These are phyloP conservation scores for Beroe forskalii DNA, from an alignment of 37 sponge, comb jelly and placozoan genomes.

Conservation along the genomic window DNA sequence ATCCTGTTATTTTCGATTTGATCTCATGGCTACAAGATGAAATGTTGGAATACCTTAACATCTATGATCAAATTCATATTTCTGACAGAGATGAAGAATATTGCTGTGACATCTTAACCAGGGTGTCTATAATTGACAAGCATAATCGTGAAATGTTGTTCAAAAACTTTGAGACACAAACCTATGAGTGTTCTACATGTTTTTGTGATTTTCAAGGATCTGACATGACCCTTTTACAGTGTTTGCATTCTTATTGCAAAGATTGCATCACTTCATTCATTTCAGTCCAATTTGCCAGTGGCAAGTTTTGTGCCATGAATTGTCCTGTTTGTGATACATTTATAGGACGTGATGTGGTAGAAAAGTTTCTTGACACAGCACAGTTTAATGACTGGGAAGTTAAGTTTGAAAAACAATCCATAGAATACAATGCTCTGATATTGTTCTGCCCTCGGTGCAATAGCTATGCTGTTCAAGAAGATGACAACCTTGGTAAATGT, in stretches of 20 bases:
- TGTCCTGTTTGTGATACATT: slow-evolving; percentile 18
- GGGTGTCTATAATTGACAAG: not conserved
- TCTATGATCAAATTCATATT: slow-evolving; percentile 14
- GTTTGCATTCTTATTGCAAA: not conserved
- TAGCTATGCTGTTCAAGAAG: slow-evolving; percentile 17
- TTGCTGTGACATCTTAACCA: slow-evolving; percentile 15
- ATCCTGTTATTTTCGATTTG: slow-evolving; percentile 22
- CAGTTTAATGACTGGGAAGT: not conserved
- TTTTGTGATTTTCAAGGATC: slow-evolving; percentile 23
- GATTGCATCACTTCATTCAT: not conserved
- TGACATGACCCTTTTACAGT: not conserved
- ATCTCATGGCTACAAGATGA: slow-evolving; percentile 42
- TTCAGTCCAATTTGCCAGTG: not conserved
- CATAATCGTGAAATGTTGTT: not conserved
- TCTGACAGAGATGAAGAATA: not conserved
- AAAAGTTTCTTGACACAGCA: not conserved
- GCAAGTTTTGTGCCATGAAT: slow-evolving; percentile 2
- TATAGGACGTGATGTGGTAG: not conserved
- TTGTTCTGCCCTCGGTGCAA: slow-evolving; percentile 28
- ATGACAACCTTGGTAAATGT: slow-evolving; percentile 12
- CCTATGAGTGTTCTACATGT: not conserved
- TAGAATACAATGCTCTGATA: not conserved
- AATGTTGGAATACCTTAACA: not conserved
- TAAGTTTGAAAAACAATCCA: not conserved
- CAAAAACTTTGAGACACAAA: not conserved